Evolutionary conservation across 1,140 invertebrate species (phyloP), one percentile per base, ranked within the genome.

Genomic region (Papilio dardanus): DNA sequence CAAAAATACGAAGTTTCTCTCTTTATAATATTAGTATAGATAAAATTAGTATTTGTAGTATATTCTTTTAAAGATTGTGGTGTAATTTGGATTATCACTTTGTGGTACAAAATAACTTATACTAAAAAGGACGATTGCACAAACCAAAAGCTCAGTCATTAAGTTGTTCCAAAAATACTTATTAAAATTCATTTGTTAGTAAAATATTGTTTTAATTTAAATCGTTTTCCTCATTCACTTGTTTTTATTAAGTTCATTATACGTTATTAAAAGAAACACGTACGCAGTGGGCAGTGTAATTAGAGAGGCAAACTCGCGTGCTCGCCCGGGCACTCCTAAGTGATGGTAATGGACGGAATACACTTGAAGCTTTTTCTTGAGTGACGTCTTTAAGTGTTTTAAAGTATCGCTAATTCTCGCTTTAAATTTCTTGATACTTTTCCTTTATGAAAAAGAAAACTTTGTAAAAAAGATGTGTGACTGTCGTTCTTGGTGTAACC

Each of bases 341-440:
- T 69, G 67, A 69, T n/a, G 31, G 67, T 69, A 69, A 69, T 69
- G 31, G 67, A 24, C 33, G 67, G 31, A 69, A 40, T 24, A 19
- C 33, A 69, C n/a, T 62, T 28, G 7, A 62, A 28, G 54, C 30
- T 62, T 62, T 62, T 62, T 62, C 21, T 30, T 62, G 24, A 62
- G 10, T 62, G 54, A 62, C 54, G 54, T 28, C 24, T 7, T 3
- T 62, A 62, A 62, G 24, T 62, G 54, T 30, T 62, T 62, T 62
- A 12, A 62, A 62, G 10, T 28, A 62, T 14, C 24, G 7, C 4
- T 6, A 6, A 50, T 50, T 21, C n/a, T 50, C 8, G 0, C 24
- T 28, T 62, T 12, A 28, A 14, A 8, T 28, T 62, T 62, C 54
- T 62, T 28, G n/a, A 46, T 46, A 28, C 12, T 14, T 62, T 62